Base-by-base conservation (phyloP, 2,113 vertebrate species). In the Epinephelus moara region DNA sequence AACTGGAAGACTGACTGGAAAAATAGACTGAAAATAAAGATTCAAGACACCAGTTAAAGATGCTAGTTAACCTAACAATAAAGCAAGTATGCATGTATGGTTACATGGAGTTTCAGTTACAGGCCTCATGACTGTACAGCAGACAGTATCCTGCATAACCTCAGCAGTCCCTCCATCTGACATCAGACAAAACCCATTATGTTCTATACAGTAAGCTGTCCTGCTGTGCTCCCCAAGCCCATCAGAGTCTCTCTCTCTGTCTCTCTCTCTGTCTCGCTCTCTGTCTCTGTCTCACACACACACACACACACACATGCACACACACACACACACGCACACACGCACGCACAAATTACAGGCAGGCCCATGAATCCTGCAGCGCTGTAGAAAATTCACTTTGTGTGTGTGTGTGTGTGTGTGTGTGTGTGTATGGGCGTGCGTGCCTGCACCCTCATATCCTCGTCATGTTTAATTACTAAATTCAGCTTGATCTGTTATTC, bases 401-500 rank as follows among this genome's bases (percentile, higher is more conserved):
- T 19, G 52, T 19, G 52, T 53, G 56, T 60, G 55, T 49, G 27
- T 49, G 52, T 62, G 52, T 56, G 68, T 42, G 40, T 42, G 42
- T 25, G 60, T 30, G 17, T 60, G 72, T 18, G 30, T 25, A 53
- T 18, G 52, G 12, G 53, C 40, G 52, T n/a, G 40, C 3, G 0
- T 0, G 11, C 4, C 14, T 2, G 71, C 45, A 23, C 12, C 18
- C 25, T 83, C 49, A 42, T 62, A 68, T 71, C 63, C 37, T 45
- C 50, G 50, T 84, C 77, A 84, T 81, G 68, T 64, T 81, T 70
- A 42, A 84, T 78, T 70, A 50, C 57, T n/a, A 45, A 53, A 78
- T 85, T 70, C 53, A 75, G 55, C 27, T 75, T 78, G 66, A 75
- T 85, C 45, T 75, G 63, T 85, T 86, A 79, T 86, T 70, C 70